Evolutionary conservation across 2,113 vertebrate species (phyloP).

Genomic region (Cryptoleucopteryx plumbea): DNA sequence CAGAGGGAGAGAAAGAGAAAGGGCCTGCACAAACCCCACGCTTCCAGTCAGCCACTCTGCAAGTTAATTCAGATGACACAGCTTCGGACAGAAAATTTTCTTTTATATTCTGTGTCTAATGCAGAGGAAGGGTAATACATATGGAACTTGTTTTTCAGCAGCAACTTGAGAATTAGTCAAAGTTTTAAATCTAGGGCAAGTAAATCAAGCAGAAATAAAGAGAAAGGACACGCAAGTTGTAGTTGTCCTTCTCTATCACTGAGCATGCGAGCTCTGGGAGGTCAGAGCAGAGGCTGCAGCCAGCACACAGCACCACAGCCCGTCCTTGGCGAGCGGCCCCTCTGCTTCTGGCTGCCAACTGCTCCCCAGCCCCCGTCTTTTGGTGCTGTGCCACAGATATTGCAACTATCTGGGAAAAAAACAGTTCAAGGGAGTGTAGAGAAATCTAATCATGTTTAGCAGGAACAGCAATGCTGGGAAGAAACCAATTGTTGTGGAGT

Average conservation of each 20-base stretch:
- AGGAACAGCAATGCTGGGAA: background rate
- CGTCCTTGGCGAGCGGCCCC: background rate
- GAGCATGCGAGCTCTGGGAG: background rate
- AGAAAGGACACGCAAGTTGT: slow-evolving; percentile 26
- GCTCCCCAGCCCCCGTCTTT: background rate
- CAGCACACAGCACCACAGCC: background rate
- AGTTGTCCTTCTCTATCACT: background rate
- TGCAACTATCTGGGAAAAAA: background rate
- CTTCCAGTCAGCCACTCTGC: background rate
- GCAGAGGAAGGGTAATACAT: slow-evolving; percentile 39
- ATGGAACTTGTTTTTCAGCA: slow-evolving; percentile 38
- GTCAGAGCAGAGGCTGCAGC: background rate
- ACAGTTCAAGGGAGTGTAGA: background rate
- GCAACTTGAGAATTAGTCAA: background rate
- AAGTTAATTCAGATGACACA: slow-evolving; percentile 3
- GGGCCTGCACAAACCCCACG: background rate
- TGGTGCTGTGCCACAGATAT: background rate
- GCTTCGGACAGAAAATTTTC: background rate
- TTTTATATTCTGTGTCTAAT: background rate
- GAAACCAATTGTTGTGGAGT: background rate
- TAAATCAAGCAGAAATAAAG: slow-evolving; percentile 48
- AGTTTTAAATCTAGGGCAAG: slow-evolving; percentile 57
- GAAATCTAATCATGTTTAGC: background rate
- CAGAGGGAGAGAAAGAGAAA: background rate
- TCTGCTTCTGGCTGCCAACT: background rate